Evolutionary conservation across 2,113 vertebrate genomes (phyloP), one percentile per base, ranked within the genome.

Genomic region (Coregonus clupeaformis): DNA sequence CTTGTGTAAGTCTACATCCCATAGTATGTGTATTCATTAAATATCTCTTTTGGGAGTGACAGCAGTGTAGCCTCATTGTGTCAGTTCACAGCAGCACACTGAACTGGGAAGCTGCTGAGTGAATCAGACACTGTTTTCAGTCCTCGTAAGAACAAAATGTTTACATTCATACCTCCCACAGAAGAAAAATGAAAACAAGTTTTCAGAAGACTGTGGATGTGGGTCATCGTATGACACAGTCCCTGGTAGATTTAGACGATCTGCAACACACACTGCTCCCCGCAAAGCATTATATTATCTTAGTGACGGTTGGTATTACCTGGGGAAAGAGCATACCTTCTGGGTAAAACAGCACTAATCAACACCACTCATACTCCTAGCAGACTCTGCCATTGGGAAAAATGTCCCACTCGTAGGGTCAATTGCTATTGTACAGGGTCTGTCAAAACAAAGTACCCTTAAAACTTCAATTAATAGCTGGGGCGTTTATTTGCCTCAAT

Each of bases 61-160:
- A 68, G 6, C 22, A 24, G 45, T 47, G 45, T 77, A 77, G 76
- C 79, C 81, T 62, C 79, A 84, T 83, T 86, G 84, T 85, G 85
- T 87, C 83, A 87, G 47, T 42, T 69, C 69, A 25, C 66, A 72
- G 68, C 57, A 77, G 4, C 12, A 24, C 52, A 78, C 16, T 42
- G 64, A 72, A 68, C 71, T 68, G 72, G 16, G 64, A 67, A 49
- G 11, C 22, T 60, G 66, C 75, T 32, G 69, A 82, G 76, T 67
- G 27, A 69, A 82, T 18, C 47, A 62, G 71, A 86, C 71, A 73
- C 55, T 30, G 11, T 64, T 72, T 74, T 27, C 68, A 30, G 32
- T 78, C 30, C 3, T 24, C 24, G 60, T 65, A 66, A 49, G 64
- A 78, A 69, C 42, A 27, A 70, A 82, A 77, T 59, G 36, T 74